A percentile compares a stretch with the other conserved stretches of the same genome.
phyloP scores from a whole-genome alignment of 2,797 vertebrate genomes.

The Artibeus lituratus region DNA sequence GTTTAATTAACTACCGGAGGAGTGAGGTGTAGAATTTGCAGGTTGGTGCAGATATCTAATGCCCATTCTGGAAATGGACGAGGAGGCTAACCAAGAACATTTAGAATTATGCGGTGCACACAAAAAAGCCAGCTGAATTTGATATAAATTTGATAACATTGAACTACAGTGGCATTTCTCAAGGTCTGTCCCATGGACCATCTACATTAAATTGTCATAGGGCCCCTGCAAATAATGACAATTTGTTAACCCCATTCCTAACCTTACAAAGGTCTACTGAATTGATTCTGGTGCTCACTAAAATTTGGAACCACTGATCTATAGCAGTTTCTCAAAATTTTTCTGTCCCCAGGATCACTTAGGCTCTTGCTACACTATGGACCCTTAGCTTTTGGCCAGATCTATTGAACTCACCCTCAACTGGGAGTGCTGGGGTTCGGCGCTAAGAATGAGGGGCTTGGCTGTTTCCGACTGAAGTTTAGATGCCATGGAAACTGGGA shows the following conservation, averaged over 20 bases:
- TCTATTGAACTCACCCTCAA: neutral
- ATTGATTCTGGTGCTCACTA: neutral
- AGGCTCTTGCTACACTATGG: neutral
- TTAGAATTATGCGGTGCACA: neutral
- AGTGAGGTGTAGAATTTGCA: neutral
- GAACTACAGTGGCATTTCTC: neutral
- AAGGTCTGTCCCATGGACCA: neutral
- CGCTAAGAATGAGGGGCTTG: neutral
- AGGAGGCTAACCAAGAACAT: neutral
- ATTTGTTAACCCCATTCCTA: neutral
- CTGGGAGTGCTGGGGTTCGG: neutral
- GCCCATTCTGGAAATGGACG: fast-evolving
- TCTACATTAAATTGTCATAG: neutral
- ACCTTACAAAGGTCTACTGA: neutral
- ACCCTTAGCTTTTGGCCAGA: neutral
- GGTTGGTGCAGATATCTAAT: neutral
- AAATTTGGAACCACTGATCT: neutral
- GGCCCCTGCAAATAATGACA: neutral
- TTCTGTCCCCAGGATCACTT: neutral
- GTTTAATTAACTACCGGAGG: neutral
- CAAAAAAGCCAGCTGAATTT: neutral
- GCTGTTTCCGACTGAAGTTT: neutral
- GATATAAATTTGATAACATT: neutral
- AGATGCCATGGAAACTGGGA: neutral
- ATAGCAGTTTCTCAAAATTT: neutral